Evolutionary conservation across 2,888 invertebrate genomes (phyloP), one percentile per base, ranked within the genome.

Genomic region (Cataglyphis cursor): DNA sequence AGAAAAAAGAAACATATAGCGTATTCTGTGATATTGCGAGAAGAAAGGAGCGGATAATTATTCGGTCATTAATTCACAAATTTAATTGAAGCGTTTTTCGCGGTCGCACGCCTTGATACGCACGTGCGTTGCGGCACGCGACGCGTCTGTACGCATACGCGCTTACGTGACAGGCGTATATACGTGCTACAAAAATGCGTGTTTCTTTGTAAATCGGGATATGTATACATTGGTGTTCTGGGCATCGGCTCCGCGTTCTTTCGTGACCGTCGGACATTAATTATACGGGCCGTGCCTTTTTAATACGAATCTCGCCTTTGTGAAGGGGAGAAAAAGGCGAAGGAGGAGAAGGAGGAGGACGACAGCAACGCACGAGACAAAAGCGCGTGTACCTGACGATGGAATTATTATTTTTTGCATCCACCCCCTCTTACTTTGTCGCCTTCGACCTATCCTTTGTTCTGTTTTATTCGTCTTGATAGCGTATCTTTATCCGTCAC

Each of bases 181-280:
- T 31, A 59, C 59, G 51, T n/a, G 35, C 44, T 18, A 24, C 35
- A 44, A n/a, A 44, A 28, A 51, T 64, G 72, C 75, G 74, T 54
- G 88, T 85, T 86, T 84, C 88, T 83, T 73, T 64, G 64, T 68
- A 72, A 84, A 84, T 81, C 82, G 74, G 83, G 82, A 80, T 80
- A 54, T 74, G 81, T 59, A 64, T 41, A 54, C 35, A 51, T 51
- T 8, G 21, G 35, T 48, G 64, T 83, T 61, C 64, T 83, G 78
- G 18, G 75, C 76, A 66, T 85, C 85, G 68, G 44, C 81, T 44
- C 62, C 64, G 76, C 70, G 81, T 62, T 12, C 85, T 85, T 82
- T 87, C 90, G 90, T 91, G 90, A 91, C 91, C 76, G 75, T 48
- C 70, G 61, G 76, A 82, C 89, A 91, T 91, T 91, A 90, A 91